phyloP scores from a whole-genome alignment of 2,797 vertebrate genomes.

The Melopsittacus undulatus region DNA sequence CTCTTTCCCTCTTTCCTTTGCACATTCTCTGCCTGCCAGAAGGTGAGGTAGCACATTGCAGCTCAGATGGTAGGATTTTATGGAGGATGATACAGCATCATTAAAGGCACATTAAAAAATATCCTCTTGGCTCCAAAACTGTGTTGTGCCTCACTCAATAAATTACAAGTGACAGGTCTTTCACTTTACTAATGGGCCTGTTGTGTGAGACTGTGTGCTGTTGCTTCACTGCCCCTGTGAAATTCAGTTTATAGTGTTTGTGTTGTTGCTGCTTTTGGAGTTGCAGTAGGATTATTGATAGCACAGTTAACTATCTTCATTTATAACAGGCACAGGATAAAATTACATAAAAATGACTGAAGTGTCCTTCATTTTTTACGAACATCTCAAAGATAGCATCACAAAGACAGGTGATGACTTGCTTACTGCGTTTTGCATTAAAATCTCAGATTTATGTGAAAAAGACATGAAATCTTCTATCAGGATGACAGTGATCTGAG shows the following conservation, averaged over 20 bases:
- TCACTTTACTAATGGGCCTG: neutral
- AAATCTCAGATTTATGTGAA: neutral
- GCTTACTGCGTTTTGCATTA: neutral
- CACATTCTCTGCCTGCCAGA: neutral
- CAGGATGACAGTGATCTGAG: neutral
- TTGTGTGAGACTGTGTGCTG: neutral
- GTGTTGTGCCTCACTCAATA: neutral
- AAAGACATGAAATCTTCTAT: neutral
- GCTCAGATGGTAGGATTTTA: neutral
- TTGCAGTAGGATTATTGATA: neutral
- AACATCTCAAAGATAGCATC: neutral
- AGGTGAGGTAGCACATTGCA: neutral
- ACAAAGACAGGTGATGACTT: neutral
- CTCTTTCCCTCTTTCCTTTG: neutral
- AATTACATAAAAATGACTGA: neutral
- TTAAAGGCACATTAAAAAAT: neutral
- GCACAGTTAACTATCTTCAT: neutral
- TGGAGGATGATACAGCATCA: neutral
- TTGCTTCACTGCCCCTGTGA: neutral
- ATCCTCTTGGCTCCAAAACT: neutral
- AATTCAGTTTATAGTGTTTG: neutral
- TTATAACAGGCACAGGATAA: neutral
- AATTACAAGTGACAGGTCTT: slow-evolving; percentile 26
- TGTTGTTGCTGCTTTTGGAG: neutral
- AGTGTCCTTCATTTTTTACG: neutral